A percentile compares a stretch with the other conserved stretches of the same genome.
Evolutionary conservation across 2,888 invertebrate genomes (phyloP).

Genomic region (Sarcophaga caerulescens): DNA sequence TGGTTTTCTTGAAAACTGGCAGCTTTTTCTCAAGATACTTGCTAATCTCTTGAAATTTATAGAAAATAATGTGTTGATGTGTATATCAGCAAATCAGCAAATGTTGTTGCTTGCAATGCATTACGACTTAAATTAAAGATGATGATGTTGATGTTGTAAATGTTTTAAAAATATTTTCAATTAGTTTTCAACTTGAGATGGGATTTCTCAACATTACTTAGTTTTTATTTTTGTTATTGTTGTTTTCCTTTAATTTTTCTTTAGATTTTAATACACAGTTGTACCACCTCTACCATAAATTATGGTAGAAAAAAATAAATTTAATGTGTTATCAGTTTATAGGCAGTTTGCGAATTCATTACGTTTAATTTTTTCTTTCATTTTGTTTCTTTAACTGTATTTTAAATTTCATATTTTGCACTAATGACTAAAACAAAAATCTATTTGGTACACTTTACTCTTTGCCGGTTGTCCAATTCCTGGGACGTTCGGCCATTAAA

Average conservation of each 20-base stretch:
- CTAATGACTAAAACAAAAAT: constrained; percentile 51
- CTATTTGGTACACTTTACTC: constrained; percentile 20
- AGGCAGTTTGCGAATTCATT: constrained; percentile 13
- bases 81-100: too few relatives aligned
- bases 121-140: background rate
- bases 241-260: background rate
- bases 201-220: background rate
- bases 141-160: background rate
- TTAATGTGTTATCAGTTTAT: background rate
- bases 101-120: background rate
- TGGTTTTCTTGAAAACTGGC: background rate
- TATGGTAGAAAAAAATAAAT: too few relatives aligned
- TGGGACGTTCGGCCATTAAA: constrained; percentile 81
- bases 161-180: too few relatives aligned
- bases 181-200: background rate
- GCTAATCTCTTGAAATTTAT: background rate
- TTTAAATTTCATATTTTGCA: constrained; percentile 38
- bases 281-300: too few relatives aligned
- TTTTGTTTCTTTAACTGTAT: constrained; percentile 6
- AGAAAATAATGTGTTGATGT: background rate
- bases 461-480: constrained; percentile 62
- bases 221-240: constrained; percentile 9
- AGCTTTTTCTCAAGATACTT: background rate
- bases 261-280: too few relatives aligned
- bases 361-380: background rate